Conservation (phyloP, 2,888 invertebrate genomes). For the Leptopterna dolabrata region DNA sequence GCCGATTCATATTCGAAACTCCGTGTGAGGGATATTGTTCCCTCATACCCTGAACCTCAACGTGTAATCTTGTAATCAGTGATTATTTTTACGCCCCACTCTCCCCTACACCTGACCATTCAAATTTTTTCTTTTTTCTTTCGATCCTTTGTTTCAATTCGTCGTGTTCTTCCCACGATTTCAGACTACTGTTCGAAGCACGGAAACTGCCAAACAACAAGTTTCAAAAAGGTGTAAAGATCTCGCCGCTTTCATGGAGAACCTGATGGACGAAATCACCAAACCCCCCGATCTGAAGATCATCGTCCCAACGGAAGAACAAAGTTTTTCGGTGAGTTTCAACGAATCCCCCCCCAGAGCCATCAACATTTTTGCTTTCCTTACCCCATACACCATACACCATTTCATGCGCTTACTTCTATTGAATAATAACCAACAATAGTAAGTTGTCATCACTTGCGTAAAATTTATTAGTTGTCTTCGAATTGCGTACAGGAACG, state of each 20-base stretch:
- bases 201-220: conserved; percentile 74
- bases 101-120: too few relatives aligned
- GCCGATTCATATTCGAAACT: too few relatives aligned
- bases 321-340: conserved; percentile 71
- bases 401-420: neutral
- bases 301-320: conserved; percentile 70
- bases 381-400: neutral
- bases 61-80: too few relatives aligned
- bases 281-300: conserved; percentile 72
- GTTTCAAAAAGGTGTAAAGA: conserved; percentile 79
- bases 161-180: neutral
- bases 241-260: conserved; percentile 80
- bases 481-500: conserved; percentile 72
- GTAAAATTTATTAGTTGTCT: neutral
- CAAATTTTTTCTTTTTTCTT: too few relatives aligned
- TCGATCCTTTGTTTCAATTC: too few relatives aligned
- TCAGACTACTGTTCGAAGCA: conserved; percentile 69
- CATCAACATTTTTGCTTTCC: neutral
- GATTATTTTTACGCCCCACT: too few relatives aligned
- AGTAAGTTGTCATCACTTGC: neutral
- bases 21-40: too few relatives aligned
- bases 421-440: neutral
- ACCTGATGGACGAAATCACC: conserved; percentile 76
- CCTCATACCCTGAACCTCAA: too few relatives aligned
- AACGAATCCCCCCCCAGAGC: too few relatives aligned